Conservation (phyloP, 2,888 invertebrate genomes). For the Mesorhabditis belari region DNA sequence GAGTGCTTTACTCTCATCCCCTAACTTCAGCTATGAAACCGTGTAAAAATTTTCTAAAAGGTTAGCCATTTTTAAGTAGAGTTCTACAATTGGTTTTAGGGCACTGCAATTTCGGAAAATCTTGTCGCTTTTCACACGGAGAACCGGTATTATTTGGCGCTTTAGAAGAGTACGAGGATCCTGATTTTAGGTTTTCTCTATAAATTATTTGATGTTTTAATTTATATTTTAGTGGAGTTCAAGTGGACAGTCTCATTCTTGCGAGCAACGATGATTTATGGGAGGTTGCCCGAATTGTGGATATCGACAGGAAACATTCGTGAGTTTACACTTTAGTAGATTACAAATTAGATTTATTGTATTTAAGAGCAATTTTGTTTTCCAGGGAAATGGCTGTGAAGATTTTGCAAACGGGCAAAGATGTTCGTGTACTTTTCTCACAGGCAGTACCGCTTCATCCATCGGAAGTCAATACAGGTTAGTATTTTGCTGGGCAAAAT, state of each 20-base stretch:
- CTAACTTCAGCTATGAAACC: conserved; percentile 23
- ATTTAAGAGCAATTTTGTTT: neutral
- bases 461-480: too few species aligned
- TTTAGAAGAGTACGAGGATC: conserved; percentile 23
- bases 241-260: conserved; percentile 17
- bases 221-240: conserved; percentile 3
- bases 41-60: conserved; percentile 8
- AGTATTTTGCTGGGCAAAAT: too few species aligned
- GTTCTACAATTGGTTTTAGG: too few species aligned
- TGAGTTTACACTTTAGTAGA: too few species aligned
- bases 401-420: conserved; percentile 18
- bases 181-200: conserved; percentile 24
- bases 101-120: conserved; percentile 18
- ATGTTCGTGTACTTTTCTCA: conserved; percentile 5
- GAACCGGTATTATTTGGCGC: conserved; percentile 15
- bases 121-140: conserved; percentile 32
- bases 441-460: neutral
- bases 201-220: neutral
- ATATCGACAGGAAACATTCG: conserved; percentile 15
- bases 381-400: conserved; percentile 23
- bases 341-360: neutral
- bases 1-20: conserved; percentile 31
- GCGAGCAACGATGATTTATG: conserved; percentile 17
- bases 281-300: conserved; percentile 26
- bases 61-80: too few species aligned